These are phyloP conservation scores for Globodera rostochiensis DNA, from an alignment of 1,140 invertebrate genomes.

Conservation along the genomic window DNA sequence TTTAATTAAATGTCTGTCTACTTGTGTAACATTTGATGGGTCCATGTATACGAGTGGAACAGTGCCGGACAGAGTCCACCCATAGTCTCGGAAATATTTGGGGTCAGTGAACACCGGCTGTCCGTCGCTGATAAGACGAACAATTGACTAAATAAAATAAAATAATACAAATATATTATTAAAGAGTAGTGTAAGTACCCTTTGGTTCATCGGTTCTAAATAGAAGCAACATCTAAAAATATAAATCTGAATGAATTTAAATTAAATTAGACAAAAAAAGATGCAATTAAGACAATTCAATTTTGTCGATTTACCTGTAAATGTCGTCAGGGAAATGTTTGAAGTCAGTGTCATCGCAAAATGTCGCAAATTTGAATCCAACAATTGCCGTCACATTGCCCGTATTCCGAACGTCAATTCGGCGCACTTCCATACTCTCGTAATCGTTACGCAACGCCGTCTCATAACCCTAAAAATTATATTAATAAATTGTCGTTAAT, in stretches of 20 bases:
- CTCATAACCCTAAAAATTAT: conserved; percentile 25
- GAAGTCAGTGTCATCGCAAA: conserved; percentile 64
- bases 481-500: no score
- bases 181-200: conserved; percentile 23
- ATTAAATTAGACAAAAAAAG: no score
- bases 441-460: conserved; percentile 57
- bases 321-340: conserved; percentile 60
- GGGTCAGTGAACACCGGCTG: conserved; percentile 64
- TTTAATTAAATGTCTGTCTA: neutral
- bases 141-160: conserved; percentile 49
- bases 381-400: conserved; percentile 61
- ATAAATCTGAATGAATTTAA: no score
- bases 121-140: conserved; percentile 56
- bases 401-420: conserved; percentile 49
- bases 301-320: conserved; percentile 52
- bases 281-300: no score
- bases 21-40: conserved; percentile 55
- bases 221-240: conserved; percentile 55
- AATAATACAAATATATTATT: conserved; percentile 2
- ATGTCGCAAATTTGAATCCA: conserved; percentile 59
- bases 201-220: conserved; percentile 57
- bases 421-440: conserved; percentile 60
- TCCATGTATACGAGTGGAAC: conserved; percentile 56
- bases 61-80: conserved; percentile 60
- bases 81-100: conserved; percentile 65